These are phyloP conservation scores for Platynereis dumerilii DNA, from an alignment of 2,888 invertebrate species.

Conservation along the genomic window DNA sequence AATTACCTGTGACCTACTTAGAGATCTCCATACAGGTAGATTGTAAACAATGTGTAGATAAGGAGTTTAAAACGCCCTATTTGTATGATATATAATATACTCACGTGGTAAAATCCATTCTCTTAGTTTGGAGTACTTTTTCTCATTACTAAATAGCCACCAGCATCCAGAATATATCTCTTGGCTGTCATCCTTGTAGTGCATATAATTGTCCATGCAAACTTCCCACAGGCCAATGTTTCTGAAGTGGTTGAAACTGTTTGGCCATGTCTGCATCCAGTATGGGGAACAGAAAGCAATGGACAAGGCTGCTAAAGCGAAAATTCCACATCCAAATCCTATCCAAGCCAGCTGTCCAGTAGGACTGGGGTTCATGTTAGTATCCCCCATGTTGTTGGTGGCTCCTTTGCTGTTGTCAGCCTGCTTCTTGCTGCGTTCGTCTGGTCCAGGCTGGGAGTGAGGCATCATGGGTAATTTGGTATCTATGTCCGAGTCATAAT, in stretches of 20 bases:
- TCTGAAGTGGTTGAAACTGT: constrained; percentile 76
- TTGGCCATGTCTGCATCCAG: constrained; percentile 46
- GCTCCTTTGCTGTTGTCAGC: background rate
- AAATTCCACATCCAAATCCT: constrained; percentile 37
- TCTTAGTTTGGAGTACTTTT: constrained; percentile 65
- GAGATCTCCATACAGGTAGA: too few species aligned
- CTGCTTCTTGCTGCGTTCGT: background rate
- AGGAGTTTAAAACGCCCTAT: too few species aligned
- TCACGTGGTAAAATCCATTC: constrained; percentile 44
- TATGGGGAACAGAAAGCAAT: constrained; percentile 45
- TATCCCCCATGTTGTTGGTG: constrained; percentile 8
- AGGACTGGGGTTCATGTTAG: constrained; percentile 26
- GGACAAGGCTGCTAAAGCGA: constrained; percentile 37
- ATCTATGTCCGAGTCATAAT: constrained; percentile 21
- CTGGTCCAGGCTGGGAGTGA: constrained; percentile 13
- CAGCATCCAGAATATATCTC: constrained; percentile 92
- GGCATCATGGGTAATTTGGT: constrained; percentile 24
- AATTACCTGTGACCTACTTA: too few species aligned
- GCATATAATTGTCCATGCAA: constrained; percentile 83
- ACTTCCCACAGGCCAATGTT: constrained; percentile 93
- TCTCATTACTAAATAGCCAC: constrained; percentile 94
- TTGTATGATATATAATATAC: too few species aligned
- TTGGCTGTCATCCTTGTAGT: constrained; percentile 81
- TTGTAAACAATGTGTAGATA: too few species aligned
- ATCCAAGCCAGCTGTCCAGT: constrained; percentile 40